Conservation (phyloP, 2,888 invertebrate genomes). For the Rhingia rostrata region DNA sequence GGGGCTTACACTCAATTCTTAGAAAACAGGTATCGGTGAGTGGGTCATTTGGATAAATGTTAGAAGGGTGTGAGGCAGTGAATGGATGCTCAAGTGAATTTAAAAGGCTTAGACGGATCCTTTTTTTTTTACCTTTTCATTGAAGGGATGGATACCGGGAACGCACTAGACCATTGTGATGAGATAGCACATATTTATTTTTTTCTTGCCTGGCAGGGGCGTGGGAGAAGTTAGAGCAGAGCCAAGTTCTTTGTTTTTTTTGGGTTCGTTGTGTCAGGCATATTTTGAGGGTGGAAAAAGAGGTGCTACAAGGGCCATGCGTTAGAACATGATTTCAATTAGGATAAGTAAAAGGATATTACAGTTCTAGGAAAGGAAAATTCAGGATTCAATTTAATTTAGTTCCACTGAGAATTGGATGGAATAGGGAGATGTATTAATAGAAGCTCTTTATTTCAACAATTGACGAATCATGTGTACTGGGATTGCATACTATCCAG, state of each 20-base stretch:
- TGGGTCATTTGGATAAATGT: neutral
- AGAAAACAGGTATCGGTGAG: constrained; percentile 28
- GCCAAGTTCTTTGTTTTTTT: constrained; percentile 8
- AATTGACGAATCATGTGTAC: too few species aligned
- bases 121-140: constrained; percentile 4
- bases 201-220: neutral
- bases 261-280: constrained; percentile 12
- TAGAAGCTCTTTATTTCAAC: too few species aligned
- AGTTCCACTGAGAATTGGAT: too few species aligned
- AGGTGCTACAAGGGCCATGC: constrained; percentile 27
- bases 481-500: too few species aligned
- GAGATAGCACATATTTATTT: constrained; percentile 16
- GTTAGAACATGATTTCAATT: constrained; percentile 60
- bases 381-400: too few species aligned
- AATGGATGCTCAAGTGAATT: constrained; percentile 12
- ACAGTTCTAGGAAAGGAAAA: too few species aligned
- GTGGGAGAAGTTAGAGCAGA: neutral
- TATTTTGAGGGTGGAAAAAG: neutral
- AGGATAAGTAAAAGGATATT: constrained; percentile 46
- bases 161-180: constrained; percentile 32
- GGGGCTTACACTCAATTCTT: neutral
- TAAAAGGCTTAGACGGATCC: constrained; percentile 24
- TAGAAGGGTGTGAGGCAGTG: constrained; percentile 1
- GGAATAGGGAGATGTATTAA: too few species aligned
- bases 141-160: neutral